These are phyloP conservation scores for Micronisus gabar DNA, from an alignment of 2,113 vertebrate genomes.

Conservation along the genomic window DNA sequence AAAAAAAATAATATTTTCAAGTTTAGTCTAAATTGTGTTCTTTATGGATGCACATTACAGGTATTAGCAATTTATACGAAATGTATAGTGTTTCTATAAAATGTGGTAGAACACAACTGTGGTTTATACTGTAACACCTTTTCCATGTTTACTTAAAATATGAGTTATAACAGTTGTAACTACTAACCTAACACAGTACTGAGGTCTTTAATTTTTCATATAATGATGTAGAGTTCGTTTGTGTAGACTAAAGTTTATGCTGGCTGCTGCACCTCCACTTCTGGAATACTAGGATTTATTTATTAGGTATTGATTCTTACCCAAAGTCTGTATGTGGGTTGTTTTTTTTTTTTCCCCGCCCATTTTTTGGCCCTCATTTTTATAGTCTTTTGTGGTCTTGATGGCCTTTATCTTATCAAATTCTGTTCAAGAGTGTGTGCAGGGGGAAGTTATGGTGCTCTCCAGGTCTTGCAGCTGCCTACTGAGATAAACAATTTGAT, in stretches of 20 bases:
- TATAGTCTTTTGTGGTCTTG: neutral
- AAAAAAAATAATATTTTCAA: neutral
- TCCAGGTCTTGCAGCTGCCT: neutral
- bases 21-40: neutral
- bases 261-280: neutral
- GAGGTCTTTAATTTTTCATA: neutral
- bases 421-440: neutral
- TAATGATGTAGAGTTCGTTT: neutral
- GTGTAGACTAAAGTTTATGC: neutral
- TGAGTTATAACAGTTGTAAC: neutral
- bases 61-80: neutral
- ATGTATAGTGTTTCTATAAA: neutral
- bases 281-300: neutral
- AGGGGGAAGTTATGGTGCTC: neutral
- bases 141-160: neutral
- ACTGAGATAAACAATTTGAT: neutral
- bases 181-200: neutral
- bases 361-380: neutral
- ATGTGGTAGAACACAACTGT: neutral
- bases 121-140: neutral
- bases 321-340: neutral
- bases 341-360: too few relatives aligned
- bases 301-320: neutral
- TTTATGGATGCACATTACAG: neutral
- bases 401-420: neutral